Base-by-base conservation (phyloP, 1,140 invertebrate genomes). In the Heliconius nattereri region DNA sequence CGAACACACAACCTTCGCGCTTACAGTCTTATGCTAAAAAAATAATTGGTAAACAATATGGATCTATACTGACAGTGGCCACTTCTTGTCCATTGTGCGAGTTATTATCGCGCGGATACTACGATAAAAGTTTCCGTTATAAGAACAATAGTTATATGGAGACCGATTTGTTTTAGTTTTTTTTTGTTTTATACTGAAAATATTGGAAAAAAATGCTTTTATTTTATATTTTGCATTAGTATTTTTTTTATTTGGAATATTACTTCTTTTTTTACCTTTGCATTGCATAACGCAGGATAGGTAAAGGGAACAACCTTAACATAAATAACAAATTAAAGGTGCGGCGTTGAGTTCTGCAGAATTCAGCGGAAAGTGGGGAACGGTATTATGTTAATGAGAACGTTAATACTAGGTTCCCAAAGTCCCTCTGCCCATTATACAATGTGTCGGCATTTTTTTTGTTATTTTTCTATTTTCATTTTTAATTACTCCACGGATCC, bases 71-170 rank as follows among this genome's bases (percentile, higher is more conserved):
- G 60, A 29, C 35, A n/a, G 23, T 79, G 45, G 32, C 35, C 73
- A 73, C 52, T 40, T 75, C 73, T 75, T 78, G 72, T 74, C 52
- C 71, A 79, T 79, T 82, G 78, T 77, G 26, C 72, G 19, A 74
- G 71, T 75, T 76, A 82, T 83, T 83, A 83, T 83, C 81, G 54
- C 75, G 19, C 23, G 57, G 60, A 79, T 49, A 76, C 40, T 49
- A 73, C 35, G 81, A 83, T 83, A 83, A 75, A 78, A 73, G 75
- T 73, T 80, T 83, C 81, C 78, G 78, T 40, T 75, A 70, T 7
- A 29, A 23, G 26, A 40, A 76, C 71, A 73, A 26, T 45, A 66
- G 8, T 40, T 75, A 9, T 20, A 49, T 80, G 29, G 75, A 80
- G 75, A 26, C 5, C 16, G n/a, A 73, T 66, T 26, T 16, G 23